These are phyloP conservation scores for Drosophila acutilabella DNA, from an alignment of 2,888 invertebrate species.

Conservation along the genomic window DNA sequence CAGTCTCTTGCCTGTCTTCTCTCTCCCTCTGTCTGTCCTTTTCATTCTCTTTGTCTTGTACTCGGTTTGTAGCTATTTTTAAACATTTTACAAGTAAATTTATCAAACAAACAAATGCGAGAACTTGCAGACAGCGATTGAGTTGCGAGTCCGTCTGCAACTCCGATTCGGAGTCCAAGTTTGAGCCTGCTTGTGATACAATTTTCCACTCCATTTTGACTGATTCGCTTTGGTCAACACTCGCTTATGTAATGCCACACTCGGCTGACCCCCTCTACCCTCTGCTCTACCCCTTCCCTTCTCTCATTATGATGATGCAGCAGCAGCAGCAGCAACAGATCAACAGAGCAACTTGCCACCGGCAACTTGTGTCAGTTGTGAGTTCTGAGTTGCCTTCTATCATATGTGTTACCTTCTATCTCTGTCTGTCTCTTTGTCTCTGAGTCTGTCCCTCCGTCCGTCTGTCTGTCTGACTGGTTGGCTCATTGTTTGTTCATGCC, in stretches of 20 bases:
- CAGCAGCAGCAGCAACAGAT: slow-evolving; percentile 12
- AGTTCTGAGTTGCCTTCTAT: slow-evolving; percentile 19
- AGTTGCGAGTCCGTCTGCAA: slow-evolving; percentile 34
- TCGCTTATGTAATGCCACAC: slow-evolving; percentile 69
- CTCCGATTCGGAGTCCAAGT: not conserved
- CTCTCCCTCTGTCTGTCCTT: not conserved
- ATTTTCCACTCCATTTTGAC: slow-evolving; percentile 70
- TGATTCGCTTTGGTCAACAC: slow-evolving; percentile 67
- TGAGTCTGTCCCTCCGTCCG: not conserved
- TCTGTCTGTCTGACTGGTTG: slow-evolving; percentile 25
- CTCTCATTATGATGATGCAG: slow-evolving; percentile 58
- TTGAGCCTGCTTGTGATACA: slow-evolving; percentile 52
- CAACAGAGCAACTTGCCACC: slow-evolving; percentile 13
- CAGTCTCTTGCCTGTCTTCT: not conserved
- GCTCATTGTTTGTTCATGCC: slow-evolving; percentile 72
- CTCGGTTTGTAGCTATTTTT: slow-evolving; percentile 61
- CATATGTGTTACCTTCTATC: slow-evolving; percentile 31
- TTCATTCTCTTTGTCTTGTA: not conserved
- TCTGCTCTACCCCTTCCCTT: slow-evolving; percentile 7
- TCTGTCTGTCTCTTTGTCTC: slow-evolving; percentile 5
- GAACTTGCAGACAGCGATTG: slow-evolving; percentile 61
- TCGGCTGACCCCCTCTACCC: not conserved
- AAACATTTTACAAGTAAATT: slow-evolving; percentile 72
- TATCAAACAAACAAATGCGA: slow-evolving; percentile 72
- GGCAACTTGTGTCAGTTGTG: slow-evolving; percentile 44